Conservation (phyloP, 2,888 invertebrate species). For the Adelognathus sp. region DNA sequence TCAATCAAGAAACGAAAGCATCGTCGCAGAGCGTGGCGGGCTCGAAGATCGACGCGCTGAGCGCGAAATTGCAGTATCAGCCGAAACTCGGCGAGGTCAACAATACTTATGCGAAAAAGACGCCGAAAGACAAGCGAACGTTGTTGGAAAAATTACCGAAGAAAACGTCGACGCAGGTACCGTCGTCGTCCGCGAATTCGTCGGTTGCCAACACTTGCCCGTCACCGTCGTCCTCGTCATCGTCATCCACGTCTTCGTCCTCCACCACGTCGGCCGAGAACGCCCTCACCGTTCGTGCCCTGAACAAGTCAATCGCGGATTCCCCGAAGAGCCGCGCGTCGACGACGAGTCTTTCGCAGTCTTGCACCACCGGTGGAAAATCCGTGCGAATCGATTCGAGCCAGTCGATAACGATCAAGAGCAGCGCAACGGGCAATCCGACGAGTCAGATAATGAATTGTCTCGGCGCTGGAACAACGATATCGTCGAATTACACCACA, state of each 20-base stretch:
- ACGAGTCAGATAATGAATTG: slow-evolving; percentile 55
- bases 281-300: slow-evolving; percentile 8
- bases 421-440: slow-evolving; percentile 26
- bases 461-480: slow-evolving; percentile 47
- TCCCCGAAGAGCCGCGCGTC: slow-evolving; percentile 26
- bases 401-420: slow-evolving; percentile 24
- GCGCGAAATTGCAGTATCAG: slow-evolving; percentile 77
- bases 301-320: slow-evolving; percentile 26
- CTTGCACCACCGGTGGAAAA: slow-evolving; percentile 18
- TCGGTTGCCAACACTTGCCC: background rate
- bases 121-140: slow-evolving; percentile 70
- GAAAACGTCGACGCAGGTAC: slow-evolving; percentile 59
- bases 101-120: slow-evolving; percentile 75
- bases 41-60: slow-evolving; percentile 78
- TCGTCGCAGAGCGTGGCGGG: slow-evolving; percentile 61
- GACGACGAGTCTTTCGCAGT: slow-evolving; percentile 10
- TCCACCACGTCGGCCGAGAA: slow-evolving; percentile 34
- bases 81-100: slow-evolving; percentile 77
- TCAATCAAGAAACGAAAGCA: slow-evolving; percentile 39
- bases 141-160: slow-evolving; percentile 63
- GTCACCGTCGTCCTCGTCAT: background rate
- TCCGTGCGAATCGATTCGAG: slow-evolving; percentile 31
- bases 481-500: slow-evolving; percentile 34
- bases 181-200: slow-evolving; percentile 9
- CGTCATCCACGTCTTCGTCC: slow-evolving; percentile 25